Base-by-base conservation (phyloP, 2,888 invertebrate species). In the Emmelina monodactyla region DNA sequence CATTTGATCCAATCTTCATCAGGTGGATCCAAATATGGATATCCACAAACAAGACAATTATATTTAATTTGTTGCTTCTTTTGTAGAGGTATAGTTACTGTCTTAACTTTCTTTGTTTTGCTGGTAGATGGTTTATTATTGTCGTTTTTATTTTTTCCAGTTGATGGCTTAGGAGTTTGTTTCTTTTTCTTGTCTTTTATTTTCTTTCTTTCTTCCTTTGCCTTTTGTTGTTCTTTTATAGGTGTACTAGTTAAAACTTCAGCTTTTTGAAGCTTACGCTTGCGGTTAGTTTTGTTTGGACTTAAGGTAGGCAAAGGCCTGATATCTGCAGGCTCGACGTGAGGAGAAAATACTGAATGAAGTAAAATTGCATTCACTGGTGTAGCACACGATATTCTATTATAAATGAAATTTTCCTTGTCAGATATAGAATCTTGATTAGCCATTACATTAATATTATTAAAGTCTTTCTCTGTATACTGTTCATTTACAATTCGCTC, bases 191-290 rank as follows among this genome's bases (percentile, higher is more conserved):
- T 25, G 30, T 37, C 15, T 22, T 16, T 7, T 7, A 32, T n/a
- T 35, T 40, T 35, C 14, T 25, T 35, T 30, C 34, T 40, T 6
- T 32, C 22, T 35, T 37, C 29, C 35, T 44, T 40, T 36, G 37
- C 33, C 29, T 39, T 32, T 41, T 31, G 38, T 30, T 45, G 32
- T 15, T 41, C 37, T 41, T 45, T 49, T 32, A 43, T 34, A 35
- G 45, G 47, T 14, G 47, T 50, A 22, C 47, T 45, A 28, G 48
- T 44, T 34, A 48, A 42, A 37, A 47, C 40, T 35, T 40, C 39
- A 25, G 49, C 42, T 30, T 40, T 48, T 34, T 41, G 37, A 33
- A 39, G 34, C 34, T 42, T 43, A 34, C 41, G 36, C 32, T 31
- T 38, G 22, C 37, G 39, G 19, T 31, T 41, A 28, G 29, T 33